Base-by-base conservation (phyloP, 1,140 invertebrate species). In the Cydia splendana region DNA sequence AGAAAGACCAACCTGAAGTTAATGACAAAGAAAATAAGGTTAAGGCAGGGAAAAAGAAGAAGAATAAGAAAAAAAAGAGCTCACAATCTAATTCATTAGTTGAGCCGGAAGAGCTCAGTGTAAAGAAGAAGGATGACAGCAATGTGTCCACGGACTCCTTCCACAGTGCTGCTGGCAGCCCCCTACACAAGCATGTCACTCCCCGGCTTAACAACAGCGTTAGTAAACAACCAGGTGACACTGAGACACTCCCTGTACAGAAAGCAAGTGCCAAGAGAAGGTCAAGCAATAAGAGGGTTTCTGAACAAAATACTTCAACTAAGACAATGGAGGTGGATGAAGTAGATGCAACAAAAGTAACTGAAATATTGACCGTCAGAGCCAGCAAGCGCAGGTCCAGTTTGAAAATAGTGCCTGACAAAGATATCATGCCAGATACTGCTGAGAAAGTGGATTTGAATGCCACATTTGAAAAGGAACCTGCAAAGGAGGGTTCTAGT, bases 151-250 rank as follows among this genome's bases (percentile, higher is more conserved):
- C 75, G 9, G 89, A 91, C 15, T 91, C 91, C 30, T 92, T 87
- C 69, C 87, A 91, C 53, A 91, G 88, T 82, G 89, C 89, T 89
- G 86, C 86, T 34, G 85, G 86, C 83, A 92, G 88, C 82, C 85
- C 84, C 69, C 57, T 18, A 62, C 18, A 24, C 57, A 62, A 24
- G 3, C 18, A 67, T 18, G 62, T 34, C 13, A 30, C 34, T 75
- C 20, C 12, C 24, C 7, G 0, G 20, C n/a, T 24, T 34, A 20
- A 34, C 28, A 74, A 38, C 34, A 48, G 20, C 2, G 7, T 5
- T 51, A 51, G 13, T 51, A 45, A 45, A 38, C 18, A 24, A 24
- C 2, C 57, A 24, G 57, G n/a, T 9, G 57, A 62, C 57, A 62
- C 20, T 24, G 20, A 62, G 9, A 15, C 67, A 71, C 30, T 71